These are phyloP conservation scores for Accipiter virgatus DNA, from an alignment of 2,113 vertebrate genomes.

Conservation along the genomic window DNA sequence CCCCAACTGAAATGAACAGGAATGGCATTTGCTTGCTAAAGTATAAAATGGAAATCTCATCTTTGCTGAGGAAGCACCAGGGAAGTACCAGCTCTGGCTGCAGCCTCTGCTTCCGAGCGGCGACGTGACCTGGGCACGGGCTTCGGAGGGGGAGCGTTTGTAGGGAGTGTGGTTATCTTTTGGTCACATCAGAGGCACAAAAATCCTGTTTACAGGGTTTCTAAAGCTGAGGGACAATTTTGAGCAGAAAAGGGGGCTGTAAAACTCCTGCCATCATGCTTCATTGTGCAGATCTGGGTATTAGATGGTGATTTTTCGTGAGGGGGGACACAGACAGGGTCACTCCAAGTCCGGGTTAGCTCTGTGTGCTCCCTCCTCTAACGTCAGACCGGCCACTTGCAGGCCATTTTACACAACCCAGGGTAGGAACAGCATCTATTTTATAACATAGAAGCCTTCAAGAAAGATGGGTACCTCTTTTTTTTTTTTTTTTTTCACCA, in stretches of 20 bases:
- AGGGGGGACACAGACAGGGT: not conserved
- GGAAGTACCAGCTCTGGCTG: not conserved
- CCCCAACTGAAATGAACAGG: not conserved
- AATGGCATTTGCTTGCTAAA: not conserved
- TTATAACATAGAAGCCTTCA: not conserved
- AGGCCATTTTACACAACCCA: not conserved
- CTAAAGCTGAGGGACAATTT: not conserved
- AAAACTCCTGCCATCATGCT: not conserved
- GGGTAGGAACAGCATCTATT: not conserved
- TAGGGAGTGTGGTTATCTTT: not conserved
- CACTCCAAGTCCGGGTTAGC: too few species aligned
- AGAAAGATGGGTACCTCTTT: not conserved
- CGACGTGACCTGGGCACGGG: accelerated
- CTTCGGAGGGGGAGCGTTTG: accelerated
- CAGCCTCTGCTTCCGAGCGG: not conserved
- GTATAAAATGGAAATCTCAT: not conserved
- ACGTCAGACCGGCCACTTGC: accelerated
- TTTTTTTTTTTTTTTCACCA: not conserved
- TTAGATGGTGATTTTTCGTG: accelerated
- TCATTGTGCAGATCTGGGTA: not conserved
- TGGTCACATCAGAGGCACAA: not conserved
- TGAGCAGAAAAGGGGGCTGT: not conserved
- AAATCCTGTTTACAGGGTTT: not conserved
- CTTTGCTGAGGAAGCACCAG: not conserved
- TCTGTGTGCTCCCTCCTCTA: not conserved